Base-by-base conservation (phyloP, 2,888 invertebrate species). In the Napeogenes inachia region DNA sequence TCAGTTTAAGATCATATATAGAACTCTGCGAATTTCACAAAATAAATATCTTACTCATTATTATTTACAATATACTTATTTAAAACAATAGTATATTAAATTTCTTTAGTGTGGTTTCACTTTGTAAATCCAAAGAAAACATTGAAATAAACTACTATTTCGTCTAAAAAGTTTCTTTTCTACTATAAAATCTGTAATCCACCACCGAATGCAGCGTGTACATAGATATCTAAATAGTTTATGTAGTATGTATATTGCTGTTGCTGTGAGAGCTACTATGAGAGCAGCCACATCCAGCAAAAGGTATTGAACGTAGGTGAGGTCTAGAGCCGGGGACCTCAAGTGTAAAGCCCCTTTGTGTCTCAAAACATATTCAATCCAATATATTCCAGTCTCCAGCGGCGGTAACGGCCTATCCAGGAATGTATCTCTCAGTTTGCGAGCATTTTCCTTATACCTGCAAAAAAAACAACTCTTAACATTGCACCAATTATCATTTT, bases 351-450 rank as follows among this genome's bases (percentile, higher is more conserved):
- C 92, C 0, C 92, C 92, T 61, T 91, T 89, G 70, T 93, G 92
- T 46, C 92, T 87, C 6, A 92, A 77, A 0, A 93, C 91, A 69
- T 93, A 93, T 75, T 94, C 94, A 57, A 92, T 89, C 94, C 93
- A 94, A 78, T 92, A 94, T 0, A 93, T 80, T 0, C 92, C 92
- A 33, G 91, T 92, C 38, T 93, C 92, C 64, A 93, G 70, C 0
- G 94, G 92, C 13, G 88, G 84, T 73, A 91, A 75, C 0, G 92
- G 92, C 33, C 93, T 84, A 72, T 94, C 93, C 46, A 90, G 78
- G 76, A 92, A 93, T 65, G 91, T 83, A 54, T 85, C 82, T 58
- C 90, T 89, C 59, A 92, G 72, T 68, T 77, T 81, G 66, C 84
- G 70, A 32, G 92, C 89, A 55, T 91, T 92, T 66, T 86, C 79